Base-by-base conservation (phyloP, 2,113 vertebrate species). In the Agelaius tricolor region DNA sequence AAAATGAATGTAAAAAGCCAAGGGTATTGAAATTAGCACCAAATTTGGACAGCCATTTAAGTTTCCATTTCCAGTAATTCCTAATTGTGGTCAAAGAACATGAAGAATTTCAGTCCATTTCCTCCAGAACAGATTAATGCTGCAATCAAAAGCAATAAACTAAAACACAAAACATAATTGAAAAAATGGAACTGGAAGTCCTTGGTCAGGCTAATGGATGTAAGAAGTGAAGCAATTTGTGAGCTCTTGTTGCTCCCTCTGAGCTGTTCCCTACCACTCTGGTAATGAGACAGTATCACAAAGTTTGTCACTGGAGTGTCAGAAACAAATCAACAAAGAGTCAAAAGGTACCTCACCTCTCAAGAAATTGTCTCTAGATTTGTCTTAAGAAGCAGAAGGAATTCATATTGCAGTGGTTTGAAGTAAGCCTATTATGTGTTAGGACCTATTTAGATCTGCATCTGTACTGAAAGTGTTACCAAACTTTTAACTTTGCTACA, bases 101-200 rank as follows among this genome's bases (percentile, higher is more conserved):
- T 7, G 22, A 90, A 89, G 67, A 93, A 86, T 88, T 90, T 96
- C 72, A 84, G 82, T 84, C 66, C 79, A 52, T 90, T 94, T 94
- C 72, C 47, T 86, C 68, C 92, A 78, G 87, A 92, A 75, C 24
- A 90, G 67, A 93, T 85, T 83, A 88, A 96, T 91, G 55, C 79
- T 71, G 51, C 84, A 90, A 88, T 73, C 78, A 95, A 90, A 95
- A 67, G 90, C 87, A 95, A 90, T 90, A 94, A 93, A 68, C 59
- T 92, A 90, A 94, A 96, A 31, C 73, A 94, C 75, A 81, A 81
- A 92, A 86, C 71, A 74, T 52, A 83, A 86, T 37, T 80, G 75
- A 86, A 93, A 86, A 90, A 78, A n/a, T 68, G 33, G 82, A 91
- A 52, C 54, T 11, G 4, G 28, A 84, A 88, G 75, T 90, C 74